phyloP scores from a whole-genome alignment of 2,888 invertebrate genomes.

The Graphium colonna region DNA sequence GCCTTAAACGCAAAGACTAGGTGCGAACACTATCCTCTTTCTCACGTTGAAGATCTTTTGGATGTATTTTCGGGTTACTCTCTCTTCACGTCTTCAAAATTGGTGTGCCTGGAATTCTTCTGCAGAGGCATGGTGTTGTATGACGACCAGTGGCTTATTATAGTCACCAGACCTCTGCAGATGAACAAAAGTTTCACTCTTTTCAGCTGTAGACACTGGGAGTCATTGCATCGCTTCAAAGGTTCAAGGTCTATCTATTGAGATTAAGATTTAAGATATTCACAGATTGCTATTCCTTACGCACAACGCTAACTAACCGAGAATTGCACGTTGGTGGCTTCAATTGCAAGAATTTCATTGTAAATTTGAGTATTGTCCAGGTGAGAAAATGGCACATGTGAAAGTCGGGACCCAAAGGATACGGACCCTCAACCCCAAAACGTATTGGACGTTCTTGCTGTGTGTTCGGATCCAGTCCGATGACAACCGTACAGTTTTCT shows the following conservation, averaged over 20 bases:
- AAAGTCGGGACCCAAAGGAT: conserved; percentile 2
- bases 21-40: conserved; percentile 25
- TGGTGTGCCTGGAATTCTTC: not conserved
- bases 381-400: conserved; percentile 18
- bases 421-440: too few species aligned
- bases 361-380: conserved; percentile 19
- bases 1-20: too few species aligned
- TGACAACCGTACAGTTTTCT: conserved; percentile 20
- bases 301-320: conserved; percentile 22
- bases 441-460: too few species aligned
- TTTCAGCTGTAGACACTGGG: conserved; percentile 33
- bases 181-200: too few species aligned
- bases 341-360: conserved; percentile 22
- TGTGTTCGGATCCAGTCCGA: too few species aligned
- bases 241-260: conserved; percentile 25
- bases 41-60: conserved; percentile 29
- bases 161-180: conserved; percentile 28
- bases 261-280: conserved; percentile 23
- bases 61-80: conserved; percentile 23
- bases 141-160: conserved; percentile 21
- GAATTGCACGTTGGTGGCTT: conserved; percentile 25
- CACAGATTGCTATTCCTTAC: conserved; percentile 26
- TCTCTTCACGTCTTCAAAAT: conserved; percentile 12
- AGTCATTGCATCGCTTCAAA: conserved; percentile 24
- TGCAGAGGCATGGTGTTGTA: not conserved